Evolutionary conservation across 2,888 invertebrate genomes (phyloP), one percentile per base, ranked within the genome.

Genomic region (Papilio gigon): DNA sequence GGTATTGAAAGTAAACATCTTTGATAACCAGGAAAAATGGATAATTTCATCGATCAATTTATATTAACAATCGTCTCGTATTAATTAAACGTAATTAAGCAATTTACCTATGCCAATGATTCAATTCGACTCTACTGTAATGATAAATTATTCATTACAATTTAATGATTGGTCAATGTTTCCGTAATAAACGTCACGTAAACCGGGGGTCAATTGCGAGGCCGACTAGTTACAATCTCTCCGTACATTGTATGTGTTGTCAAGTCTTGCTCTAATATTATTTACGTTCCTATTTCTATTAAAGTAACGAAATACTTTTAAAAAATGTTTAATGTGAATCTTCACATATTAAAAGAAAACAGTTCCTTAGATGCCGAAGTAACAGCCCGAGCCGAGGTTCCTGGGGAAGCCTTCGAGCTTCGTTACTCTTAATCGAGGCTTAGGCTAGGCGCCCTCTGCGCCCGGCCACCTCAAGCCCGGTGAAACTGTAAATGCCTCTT

Each of bases 211-310:
- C 25, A 27, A 14, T n/a, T 53, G 50, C 50, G 14, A 53, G 50
- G 50, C 50, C 50, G 50, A 53, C 50, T 53, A 27, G 50, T 53
- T 27, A 50, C 50, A 53, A 20, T 53, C 50, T 53, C 14, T 14
- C 8, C 27, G 20, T 53, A 53, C n/a, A 22, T 47, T 47, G 47
- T 20, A 44, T 20, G 0, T 44, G 0, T 17, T 44, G 4, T 47
- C 47, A 22, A 22, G 20, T 22, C 2, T 25, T 53, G 27, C 6
- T 9, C 1, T 4, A 25, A 5, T 27, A 27, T 14, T 14, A 20
- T 3, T 20, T 44, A 14, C 14, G 11, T 44, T 22, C 0, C n/a
- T n/a, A n/a, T n/a, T n/a, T n/a, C n/a, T n/a, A n/a, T n/a, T n/a
- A n/a, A n/a, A n/a, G n/a, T n/a, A n/a, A n/a, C n/a, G n/a, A n/a